Conservation (phyloP, 2,888 invertebrate species). For the Periphyllus acericola region DNA sequence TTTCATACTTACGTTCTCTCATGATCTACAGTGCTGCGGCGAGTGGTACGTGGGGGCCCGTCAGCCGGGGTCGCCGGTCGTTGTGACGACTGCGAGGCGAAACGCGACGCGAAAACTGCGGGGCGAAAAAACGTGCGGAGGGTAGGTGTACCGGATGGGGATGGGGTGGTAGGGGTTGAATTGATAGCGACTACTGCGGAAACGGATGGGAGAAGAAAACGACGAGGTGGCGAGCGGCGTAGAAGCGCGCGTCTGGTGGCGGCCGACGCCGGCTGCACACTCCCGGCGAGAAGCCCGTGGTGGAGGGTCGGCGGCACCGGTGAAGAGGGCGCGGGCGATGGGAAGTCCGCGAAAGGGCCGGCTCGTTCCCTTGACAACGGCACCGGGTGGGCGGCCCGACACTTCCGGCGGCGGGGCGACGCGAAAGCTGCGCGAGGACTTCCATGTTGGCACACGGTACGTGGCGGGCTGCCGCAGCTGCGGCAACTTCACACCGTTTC, state of each 20-base stretch:
- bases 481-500: no score
- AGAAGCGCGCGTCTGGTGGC: constrained; percentile 23
- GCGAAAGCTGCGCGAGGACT: neutral
- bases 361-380: constrained; percentile 40
- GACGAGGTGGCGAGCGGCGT: constrained; percentile 32
- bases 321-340: neutral
- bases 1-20: neutral
- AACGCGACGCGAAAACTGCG: neutral
- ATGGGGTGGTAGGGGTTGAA: no score
- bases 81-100: neutral
- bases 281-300: neutral
- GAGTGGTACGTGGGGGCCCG: neutral
- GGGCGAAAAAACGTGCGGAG: neutral
- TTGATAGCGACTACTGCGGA: no score
- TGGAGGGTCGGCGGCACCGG: neutral
- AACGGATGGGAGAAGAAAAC: neutral
- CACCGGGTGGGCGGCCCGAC: constrained; percentile 4
- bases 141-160: no score
- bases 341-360: constrained; percentile 2
- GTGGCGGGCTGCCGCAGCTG: neutral
- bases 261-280: constrained; percentile 47
- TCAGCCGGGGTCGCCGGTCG: no score
- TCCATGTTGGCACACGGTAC: neutral
- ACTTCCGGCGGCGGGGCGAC: neutral
- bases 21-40: neutral